Base-by-base conservation (phyloP, 2,888 invertebrate species). In the Hypena proboscidalis region DNA sequence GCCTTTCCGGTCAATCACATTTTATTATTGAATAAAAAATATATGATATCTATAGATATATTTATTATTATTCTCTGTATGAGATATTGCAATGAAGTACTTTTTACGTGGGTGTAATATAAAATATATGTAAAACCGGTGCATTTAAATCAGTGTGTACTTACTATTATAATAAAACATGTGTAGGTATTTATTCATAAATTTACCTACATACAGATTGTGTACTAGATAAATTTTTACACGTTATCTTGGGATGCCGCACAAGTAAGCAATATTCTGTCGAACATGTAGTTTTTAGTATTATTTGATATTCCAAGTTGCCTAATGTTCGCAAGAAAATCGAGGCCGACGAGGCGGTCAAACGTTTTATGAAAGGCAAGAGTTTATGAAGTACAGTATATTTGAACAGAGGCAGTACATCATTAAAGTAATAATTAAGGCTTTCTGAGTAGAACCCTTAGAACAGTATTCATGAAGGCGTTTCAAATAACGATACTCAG, bases 261-360 rank as follows among this genome's bases (percentile, higher is more conserved):
- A n/a, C 9, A 15, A 21, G 13, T n/a, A n/a, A n/a, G n/a, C 14
- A 15, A 39, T 14, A 21, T 39, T 26, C 32, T 14, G 14, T 26
- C 26, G 14, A 39, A 15, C n/a, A 8, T 14, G 6, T 20, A 25
- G 20, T 20, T 26, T 31, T 39, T 14, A 32, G 39, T 26, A 32
- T 26, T 40, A 33, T 33, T 33, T 33, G 33, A 40, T 40, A 33
- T 26, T 5, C 15, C 26, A 10, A 33, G 33, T 27, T 9, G 29
- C 27, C 14, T 26, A 20, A 32, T 39, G 26, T 26, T 39, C 10
- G 15, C 36, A 37, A 20, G 32, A 26, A 29, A 20, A 17, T 33
- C 22, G 22, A 22, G 40, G 27, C 40, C 40, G 22, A n/a, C 29
- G 8, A n/a, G n/a, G n/a, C n/a, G 17, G 19, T 9, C 17, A 23